Conservation (phyloP, 2,113 vertebrate species). For the Engraulis encrasicolus region DNA sequence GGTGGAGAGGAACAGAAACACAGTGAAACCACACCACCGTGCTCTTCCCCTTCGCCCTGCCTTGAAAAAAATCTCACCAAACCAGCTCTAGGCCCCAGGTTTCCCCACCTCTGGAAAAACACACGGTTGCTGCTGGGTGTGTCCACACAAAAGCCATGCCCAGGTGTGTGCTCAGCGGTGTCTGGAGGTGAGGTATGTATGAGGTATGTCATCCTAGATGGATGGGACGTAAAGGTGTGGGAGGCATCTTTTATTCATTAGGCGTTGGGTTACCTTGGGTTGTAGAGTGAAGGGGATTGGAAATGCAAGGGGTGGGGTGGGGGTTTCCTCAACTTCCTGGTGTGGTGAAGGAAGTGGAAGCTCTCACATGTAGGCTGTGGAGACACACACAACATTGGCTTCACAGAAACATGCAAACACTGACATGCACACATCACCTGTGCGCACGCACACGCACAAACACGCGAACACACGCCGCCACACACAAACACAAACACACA, state of each 20-base stretch:
- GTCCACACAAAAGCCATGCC: neutral
- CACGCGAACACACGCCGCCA: neutral
- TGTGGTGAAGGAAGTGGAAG: neutral
- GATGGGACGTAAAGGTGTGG: neutral
- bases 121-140: too few species aligned
- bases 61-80: slow-evolving; percentile 59
- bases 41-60: neutral
- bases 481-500: neutral
- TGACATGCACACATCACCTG: too few species aligned
- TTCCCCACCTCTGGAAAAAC: slow-evolving; percentile 6
- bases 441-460: neutral
- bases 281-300: neutral
- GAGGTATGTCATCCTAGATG: neutral
- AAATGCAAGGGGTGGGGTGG: too few species aligned
- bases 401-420: neutral
- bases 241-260: slow-evolving; percentile 17
- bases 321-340: neutral
- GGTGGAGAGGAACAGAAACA: neutral
- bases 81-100: slow-evolving; percentile 55
- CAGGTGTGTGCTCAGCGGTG: neutral
- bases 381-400: neutral
- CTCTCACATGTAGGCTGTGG: neutral
- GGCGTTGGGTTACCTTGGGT: neutral
- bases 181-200: neutral
- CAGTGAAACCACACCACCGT: neutral